phyloP scores from a whole-genome alignment of 2,888 invertebrate species.

The Aphrophora alni region DNA sequence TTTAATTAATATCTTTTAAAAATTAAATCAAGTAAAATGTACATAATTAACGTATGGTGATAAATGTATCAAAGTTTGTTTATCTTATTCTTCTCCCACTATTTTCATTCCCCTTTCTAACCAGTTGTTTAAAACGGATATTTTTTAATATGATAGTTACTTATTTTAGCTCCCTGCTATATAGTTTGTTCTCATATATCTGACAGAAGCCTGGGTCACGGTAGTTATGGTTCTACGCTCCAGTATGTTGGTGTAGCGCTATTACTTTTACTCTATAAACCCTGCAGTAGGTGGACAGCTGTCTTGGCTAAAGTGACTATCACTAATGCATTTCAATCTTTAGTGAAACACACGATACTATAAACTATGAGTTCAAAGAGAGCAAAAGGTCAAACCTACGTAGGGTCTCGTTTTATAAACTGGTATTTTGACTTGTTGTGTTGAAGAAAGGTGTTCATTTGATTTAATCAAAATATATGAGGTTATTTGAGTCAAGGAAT shows the following conservation, averaged over 20 bases:
- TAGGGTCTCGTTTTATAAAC: neutral
- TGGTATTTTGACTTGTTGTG: neutral
- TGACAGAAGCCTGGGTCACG: too few species aligned
- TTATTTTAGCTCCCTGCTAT: too few species aligned
- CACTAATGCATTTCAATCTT: neutral
- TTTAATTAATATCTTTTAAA: too few species aligned
- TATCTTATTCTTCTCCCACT: too few species aligned
- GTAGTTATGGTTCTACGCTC: neutral
- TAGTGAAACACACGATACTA: neutral
- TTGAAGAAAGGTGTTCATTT: neutral
- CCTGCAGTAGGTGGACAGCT: neutral
- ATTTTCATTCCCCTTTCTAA: too few species aligned
- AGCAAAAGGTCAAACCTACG: neutral
- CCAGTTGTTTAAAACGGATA: too few species aligned
- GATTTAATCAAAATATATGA: neutral
- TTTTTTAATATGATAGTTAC: too few species aligned
- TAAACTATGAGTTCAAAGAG: neutral
- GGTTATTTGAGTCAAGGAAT: neutral
- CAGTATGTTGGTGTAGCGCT: neutral
- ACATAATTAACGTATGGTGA: too few species aligned
- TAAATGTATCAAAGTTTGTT: too few species aligned
- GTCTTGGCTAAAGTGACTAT: neutral
- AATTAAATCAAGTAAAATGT: too few species aligned
- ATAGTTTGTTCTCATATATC: too few species aligned
- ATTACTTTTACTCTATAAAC: neutral